A percentile compares a stretch with the other conserved stretches of the same genome.
These are phyloP conservation scores for Paracentrotus lividus DNA, from an alignment of 53 echinoderm and acorn worm genomes.

Conservation along the genomic window DNA sequence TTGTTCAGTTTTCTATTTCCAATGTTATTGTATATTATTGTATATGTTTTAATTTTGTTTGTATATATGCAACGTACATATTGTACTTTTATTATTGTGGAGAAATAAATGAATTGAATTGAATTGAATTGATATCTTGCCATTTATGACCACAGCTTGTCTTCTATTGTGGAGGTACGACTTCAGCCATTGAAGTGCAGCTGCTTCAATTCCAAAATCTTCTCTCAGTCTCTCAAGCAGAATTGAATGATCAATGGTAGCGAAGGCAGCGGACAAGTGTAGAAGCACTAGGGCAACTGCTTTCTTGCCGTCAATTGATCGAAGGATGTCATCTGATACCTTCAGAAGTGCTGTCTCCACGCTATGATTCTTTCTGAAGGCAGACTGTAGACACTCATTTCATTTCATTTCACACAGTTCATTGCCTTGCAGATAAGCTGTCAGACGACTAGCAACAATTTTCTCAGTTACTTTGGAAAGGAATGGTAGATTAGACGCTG, in stretches of 20 bases:
- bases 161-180: constrained; percentile 57
- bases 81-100: too few relatives aligned
- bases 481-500: constrained; percentile 42
- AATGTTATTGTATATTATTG: too few relatives aligned
- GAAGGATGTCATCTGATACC: constrained; percentile 56
- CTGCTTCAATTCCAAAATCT: constrained; percentile 48
- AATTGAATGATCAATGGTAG: constrained; percentile 66
- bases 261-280: constrained; percentile 63
- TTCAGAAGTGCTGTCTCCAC: constrained; percentile 62
- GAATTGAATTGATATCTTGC: constrained; percentile 40
- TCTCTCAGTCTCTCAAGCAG: constrained; percentile 47
- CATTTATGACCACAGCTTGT: constrained; percentile 53
- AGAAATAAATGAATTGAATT: too few relatives aligned
- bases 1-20: too few relatives aligned
- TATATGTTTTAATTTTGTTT: too few relatives aligned
- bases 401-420: too few relatives aligned
- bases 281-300: constrained; percentile 55
- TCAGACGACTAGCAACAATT: constrained; percentile 44
- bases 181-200: constrained; percentile 60
- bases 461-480: constrained; percentile 47
- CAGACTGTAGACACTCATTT: constrained; percentile 23
- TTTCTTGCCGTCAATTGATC: constrained; percentile 45
- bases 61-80: too few relatives aligned
- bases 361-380: constrained; percentile 26
- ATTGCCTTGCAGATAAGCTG: constrained; percentile 28